A percentile compares a stretch with the other conserved stretches of the same genome.
These are phyloP conservation scores for Torymus texanus DNA, from an alignment of 2,888 invertebrate species.

Conservation along the genomic window DNA sequence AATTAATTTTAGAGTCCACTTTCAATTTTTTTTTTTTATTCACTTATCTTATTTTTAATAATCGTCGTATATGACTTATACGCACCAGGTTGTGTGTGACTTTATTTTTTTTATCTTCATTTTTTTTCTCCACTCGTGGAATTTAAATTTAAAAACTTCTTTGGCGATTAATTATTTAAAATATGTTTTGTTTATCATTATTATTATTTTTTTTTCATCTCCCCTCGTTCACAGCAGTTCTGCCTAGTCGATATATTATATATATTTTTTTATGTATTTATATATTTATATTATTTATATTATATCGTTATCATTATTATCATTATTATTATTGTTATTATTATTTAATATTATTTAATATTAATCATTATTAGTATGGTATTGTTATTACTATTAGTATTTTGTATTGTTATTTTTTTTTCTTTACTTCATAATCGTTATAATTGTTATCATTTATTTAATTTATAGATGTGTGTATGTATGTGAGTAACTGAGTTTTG, in stretches of 20 bases:
- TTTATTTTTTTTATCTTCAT: too few relatives aligned
- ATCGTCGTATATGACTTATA: slow-evolving; percentile 65
- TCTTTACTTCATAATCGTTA: slow-evolving; percentile 55
- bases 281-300: slow-evolving; percentile 51
- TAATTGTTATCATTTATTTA: slow-evolving; percentile 63
- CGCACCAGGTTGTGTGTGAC: slow-evolving; percentile 62
- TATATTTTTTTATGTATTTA: slow-evolving; percentile 55
- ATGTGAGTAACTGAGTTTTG: background rate
- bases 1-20: slow-evolving; percentile 74
- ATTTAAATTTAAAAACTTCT: slow-evolving; percentile 71
- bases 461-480: slow-evolving; percentile 53
- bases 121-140: slow-evolving; percentile 12
- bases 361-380: slow-evolving; percentile 62
- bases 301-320: slow-evolving; percentile 45
- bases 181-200: slow-evolving; percentile 70
- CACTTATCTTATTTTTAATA: slow-evolving; percentile 34
- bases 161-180: slow-evolving; percentile 75
- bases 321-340: slow-evolving; percentile 33
- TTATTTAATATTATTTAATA: slow-evolving; percentile 54
- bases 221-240: slow-evolving; percentile 58
- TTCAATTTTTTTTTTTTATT: slow-evolving; percentile 66
- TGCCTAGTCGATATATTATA: slow-evolving; percentile 59
- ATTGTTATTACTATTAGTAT: slow-evolving; percentile 17
- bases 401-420: slow-evolving; percentile 15
- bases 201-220: slow-evolving; percentile 32